Evolutionary conservation across 2,113 vertebrate species (phyloP).

Genomic region (Callithrix jacchus): DNA sequence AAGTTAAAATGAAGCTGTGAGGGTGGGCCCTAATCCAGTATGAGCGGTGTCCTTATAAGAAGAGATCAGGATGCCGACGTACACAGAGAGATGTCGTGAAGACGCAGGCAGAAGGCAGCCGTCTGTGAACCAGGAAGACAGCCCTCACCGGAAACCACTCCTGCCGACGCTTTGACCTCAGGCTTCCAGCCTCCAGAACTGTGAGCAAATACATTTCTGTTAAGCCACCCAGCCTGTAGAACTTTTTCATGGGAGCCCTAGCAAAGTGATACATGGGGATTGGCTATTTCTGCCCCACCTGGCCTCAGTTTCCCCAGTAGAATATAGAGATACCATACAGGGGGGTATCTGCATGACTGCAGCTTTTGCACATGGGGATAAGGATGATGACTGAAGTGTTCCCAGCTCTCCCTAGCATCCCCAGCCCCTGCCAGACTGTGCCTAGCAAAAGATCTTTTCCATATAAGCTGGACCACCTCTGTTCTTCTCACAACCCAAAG

Average conservation of each 20-base stretch:
- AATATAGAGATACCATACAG: fast-evolving
- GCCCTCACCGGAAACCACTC: background rate
- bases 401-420: background rate
- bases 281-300: background rate
- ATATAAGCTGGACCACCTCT: fast-evolving
- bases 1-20: background rate
- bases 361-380: background rate
- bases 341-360: no score
- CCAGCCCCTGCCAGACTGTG: no score
- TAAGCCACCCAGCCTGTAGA: background rate
- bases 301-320: background rate
- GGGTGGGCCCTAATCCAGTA: no score
- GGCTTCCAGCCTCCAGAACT: background rate
- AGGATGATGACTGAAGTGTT: no score
- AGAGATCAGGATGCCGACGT: background rate
- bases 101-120: fast-evolving
- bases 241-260: background rate
- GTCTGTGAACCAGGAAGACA: fast-evolving
- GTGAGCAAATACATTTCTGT: background rate
- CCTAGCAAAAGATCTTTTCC: background rate
- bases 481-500: background rate
- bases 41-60: background rate
- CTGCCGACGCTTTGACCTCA: no score
- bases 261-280: background rate
- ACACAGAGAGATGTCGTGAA: background rate